These are phyloP conservation scores for Chaetodon auriga DNA, from an alignment of 2,113 vertebrate genomes.

Conservation along the genomic window DNA sequence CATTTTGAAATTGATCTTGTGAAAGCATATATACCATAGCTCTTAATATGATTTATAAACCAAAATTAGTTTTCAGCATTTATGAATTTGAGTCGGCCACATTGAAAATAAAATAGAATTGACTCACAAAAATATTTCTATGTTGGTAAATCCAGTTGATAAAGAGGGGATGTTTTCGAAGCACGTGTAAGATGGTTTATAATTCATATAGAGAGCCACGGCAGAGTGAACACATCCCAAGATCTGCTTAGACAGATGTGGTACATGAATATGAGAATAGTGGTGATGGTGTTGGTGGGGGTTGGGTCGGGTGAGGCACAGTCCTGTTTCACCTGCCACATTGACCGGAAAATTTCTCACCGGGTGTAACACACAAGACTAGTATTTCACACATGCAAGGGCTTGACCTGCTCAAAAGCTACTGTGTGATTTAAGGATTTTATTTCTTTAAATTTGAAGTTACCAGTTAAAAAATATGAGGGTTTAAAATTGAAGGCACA, in stretches of 20 bases:
- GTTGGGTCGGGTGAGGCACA: not conserved
- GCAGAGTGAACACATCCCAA: slow-evolving; percentile 71
- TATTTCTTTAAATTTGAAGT: not conserved
- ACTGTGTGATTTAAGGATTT: not conserved
- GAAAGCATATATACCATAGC: not conserved
- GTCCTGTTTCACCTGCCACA: slow-evolving; percentile 45
- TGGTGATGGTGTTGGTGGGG: slow-evolving; percentile 34
- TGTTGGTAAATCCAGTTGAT: slow-evolving; percentile 39
- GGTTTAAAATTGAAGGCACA: not conserved
- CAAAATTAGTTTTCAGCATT: not conserved
- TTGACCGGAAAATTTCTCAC: slow-evolving; percentile 35
- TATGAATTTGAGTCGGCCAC: not conserved
- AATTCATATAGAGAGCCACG: slow-evolving; percentile 69
- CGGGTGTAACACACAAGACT: slow-evolving; percentile 25
- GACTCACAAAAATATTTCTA: not conserved
- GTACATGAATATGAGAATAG: slow-evolving; percentile 71
- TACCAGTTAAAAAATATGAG: not conserved
- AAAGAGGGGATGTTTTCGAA: slow-evolving; percentile 39
- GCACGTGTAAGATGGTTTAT: slow-evolving; percentile 63
- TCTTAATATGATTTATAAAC: not conserved
- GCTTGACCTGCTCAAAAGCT: not conserved
- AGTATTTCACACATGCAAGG: not conserved
- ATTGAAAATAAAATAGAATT: not conserved
- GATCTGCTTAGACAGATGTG: slow-evolving; percentile 73
- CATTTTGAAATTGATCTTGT: not conserved